phyloP scores from a whole-genome alignment of 2,797 vertebrate species.

The Artibeus lituratus region DNA sequence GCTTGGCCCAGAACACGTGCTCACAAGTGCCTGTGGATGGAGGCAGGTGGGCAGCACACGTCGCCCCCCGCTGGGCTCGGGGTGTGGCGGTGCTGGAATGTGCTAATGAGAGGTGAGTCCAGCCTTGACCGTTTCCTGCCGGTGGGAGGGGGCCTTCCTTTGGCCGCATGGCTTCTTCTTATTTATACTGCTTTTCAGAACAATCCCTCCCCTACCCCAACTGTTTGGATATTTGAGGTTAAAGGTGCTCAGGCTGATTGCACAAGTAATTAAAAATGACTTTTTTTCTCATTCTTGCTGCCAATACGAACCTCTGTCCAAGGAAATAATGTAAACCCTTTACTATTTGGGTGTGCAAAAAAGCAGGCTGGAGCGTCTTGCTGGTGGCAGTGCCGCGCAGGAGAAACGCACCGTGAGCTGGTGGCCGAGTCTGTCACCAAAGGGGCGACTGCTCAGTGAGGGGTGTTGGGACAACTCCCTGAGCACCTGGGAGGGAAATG shows the following conservation, averaged over 20 bases:
- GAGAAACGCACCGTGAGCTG: no score
- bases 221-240: not conserved
- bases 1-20: not conserved
- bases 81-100: not conserved
- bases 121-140: not conserved
- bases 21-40: not conserved
- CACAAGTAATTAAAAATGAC: not conserved
- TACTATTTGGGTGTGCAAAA: not conserved
- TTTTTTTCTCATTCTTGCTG: not conserved
- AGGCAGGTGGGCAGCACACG: no score
- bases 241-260: not conserved
- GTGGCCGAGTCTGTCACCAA: not conserved
- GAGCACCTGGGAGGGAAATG: not conserved
- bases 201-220: not conserved
- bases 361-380: not conserved
- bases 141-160: not conserved
- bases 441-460: not conserved
- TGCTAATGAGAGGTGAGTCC: not conserved
- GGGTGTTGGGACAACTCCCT: not conserved
- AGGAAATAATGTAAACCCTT: not conserved
- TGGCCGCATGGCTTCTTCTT: not conserved
- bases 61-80: rapidly evolving
- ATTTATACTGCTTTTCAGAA: not conserved
- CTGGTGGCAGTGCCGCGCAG: not conserved
- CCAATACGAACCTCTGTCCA: not conserved